A percentile compares a stretch with the other conserved stretches of the same genome.
phyloP scores from a whole-genome alignment of 1,140 invertebrate species.

The Hylaeus anthracinus region DNA sequence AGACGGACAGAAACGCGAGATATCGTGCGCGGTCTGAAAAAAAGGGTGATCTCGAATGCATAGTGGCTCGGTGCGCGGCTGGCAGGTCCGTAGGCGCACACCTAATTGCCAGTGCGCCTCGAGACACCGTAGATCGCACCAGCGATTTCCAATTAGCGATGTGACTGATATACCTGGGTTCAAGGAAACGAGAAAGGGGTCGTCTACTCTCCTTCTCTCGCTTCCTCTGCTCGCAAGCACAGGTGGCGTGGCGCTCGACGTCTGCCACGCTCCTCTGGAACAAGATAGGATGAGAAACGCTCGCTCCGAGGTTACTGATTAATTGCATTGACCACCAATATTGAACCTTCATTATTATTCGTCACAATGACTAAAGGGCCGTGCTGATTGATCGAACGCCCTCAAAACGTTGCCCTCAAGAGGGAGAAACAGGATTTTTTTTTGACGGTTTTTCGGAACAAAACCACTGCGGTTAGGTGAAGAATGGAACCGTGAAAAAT shows the following conservation, averaged over 20 bases:
- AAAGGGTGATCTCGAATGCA: constrained; percentile 45
- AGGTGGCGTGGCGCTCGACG: constrained; percentile 46
- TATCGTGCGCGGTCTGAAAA: constrained; percentile 1
- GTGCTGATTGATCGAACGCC: constrained; percentile 38
- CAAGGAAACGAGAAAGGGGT: constrained; percentile 62
- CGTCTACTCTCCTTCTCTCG: constrained; percentile 31
- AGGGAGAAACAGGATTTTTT: no score
- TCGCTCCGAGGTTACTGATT: constrained; percentile 47
- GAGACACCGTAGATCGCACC: constrained; percentile 59
- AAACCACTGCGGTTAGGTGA: no score
- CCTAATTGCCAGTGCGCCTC: constrained; percentile 55
- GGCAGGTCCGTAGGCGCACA: constrained; percentile 36
- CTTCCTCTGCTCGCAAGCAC: constrained; percentile 12
- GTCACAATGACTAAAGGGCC: constrained; percentile 20
- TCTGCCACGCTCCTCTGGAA: constrained; percentile 34
- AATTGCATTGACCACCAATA: constrained; percentile 35
- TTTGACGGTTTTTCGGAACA: no score
- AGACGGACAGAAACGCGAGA: constrained; percentile 21
- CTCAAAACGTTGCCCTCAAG: no score
- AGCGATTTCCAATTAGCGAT: constrained; percentile 65
- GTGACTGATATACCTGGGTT: constrained; percentile 61
- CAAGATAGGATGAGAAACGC: constrained; percentile 5
- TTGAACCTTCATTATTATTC: constrained; percentile 33
- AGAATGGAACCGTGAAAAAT: no score
- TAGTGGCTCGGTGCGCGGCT: constrained; percentile 32